phyloP scores from a whole-genome alignment of 2,797 vertebrate species.

The Anisognathus igniventris region DNA sequence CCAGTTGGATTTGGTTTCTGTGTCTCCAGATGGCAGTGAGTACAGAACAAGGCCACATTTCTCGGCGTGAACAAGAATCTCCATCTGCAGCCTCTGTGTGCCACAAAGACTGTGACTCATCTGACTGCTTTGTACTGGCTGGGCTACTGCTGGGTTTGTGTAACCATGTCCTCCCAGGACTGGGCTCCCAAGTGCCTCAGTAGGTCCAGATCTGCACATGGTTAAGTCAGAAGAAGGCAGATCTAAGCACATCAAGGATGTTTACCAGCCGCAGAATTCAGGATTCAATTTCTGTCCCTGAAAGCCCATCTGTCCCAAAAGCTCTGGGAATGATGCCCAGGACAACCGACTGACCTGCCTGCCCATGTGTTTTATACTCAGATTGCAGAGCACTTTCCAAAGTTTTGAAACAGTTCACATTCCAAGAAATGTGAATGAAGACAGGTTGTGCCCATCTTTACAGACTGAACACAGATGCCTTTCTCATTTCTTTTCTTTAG shows the following conservation, averaged over 20 bases:
- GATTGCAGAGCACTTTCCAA: neutral
- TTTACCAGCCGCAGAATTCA: neutral
- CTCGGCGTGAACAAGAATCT: neutral
- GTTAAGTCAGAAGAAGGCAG: neutral
- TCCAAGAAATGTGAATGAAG: neutral
- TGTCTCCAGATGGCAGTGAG: neutral
- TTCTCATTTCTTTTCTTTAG: neutral
- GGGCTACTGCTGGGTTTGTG: neutral
- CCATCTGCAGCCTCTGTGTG: constrained; percentile 1
- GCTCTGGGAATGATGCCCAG: neutral
- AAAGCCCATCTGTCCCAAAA: neutral
- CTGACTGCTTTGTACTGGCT: neutral
- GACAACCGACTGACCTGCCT: neutral
- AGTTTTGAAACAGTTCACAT: neutral
- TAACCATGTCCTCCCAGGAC: neutral
- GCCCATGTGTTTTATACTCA: neutral
- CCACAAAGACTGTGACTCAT: constrained; percentile 28
- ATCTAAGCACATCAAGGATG: neutral
- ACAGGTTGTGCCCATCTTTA: neutral
- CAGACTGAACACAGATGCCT: neutral
- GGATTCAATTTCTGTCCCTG: neutral
- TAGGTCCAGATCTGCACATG: neutral
- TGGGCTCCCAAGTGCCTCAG: neutral
- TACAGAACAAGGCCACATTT: neutral
- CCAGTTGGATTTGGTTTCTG: constrained; percentile 20